These are phyloP conservation scores for Chiropotes sagulatus DNA, from an alignment of 2,797 vertebrate species.

Conservation along the genomic window DNA sequence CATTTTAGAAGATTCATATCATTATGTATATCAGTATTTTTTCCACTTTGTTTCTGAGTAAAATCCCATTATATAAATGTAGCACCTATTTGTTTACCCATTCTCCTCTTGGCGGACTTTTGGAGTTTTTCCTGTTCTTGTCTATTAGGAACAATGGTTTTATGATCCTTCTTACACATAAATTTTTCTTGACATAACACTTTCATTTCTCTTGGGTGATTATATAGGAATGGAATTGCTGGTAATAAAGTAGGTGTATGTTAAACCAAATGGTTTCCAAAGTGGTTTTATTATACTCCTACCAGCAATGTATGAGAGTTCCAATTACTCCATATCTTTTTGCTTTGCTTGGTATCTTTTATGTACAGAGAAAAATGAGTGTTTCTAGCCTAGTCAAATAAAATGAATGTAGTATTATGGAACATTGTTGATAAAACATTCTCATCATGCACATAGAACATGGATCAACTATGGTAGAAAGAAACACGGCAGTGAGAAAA, in stretches of 20 bases:
- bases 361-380: background rate
- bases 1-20: background rate
- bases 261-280: background rate
- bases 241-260: background rate
- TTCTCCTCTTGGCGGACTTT: background rate
- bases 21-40: background rate
- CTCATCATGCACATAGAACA: background rate
- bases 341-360: constrained; percentile 30
- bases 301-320: background rate
- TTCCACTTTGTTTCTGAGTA: background rate
- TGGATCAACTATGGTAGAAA: background rate
- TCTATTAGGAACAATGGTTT: background rate
- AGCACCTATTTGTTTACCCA: background rate
- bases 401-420: background rate
- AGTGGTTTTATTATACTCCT: background rate
- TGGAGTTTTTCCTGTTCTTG: background rate
- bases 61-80: background rate
- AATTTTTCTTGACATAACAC: background rate
- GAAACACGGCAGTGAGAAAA: background rate
- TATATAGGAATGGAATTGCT: background rate
- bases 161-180: background rate
- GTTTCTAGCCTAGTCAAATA: background rate
- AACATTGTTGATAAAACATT: background rate
- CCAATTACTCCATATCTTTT: background rate
- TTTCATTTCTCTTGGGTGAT: background rate